Evolutionary conservation across 2,797 vertebrate species (phyloP).

Genomic region (Alosa sapidissima): DNA sequence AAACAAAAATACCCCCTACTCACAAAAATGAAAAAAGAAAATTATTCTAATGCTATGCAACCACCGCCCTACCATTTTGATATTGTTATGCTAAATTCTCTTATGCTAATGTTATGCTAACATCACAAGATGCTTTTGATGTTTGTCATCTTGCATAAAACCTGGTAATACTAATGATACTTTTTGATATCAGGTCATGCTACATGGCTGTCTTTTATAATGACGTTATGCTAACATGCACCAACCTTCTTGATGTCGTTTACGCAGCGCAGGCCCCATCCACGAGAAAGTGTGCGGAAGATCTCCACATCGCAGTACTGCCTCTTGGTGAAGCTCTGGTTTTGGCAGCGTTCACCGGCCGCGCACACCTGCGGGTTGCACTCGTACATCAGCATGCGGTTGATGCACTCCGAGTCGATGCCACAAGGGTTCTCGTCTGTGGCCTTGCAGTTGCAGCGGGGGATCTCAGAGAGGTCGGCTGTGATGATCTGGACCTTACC

Average conservation of each 20-base stretch:
- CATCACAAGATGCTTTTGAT: background rate
- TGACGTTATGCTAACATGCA: background rate
- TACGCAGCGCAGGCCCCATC: conserved; percentile 90
- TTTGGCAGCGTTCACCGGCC: conserved; percentile 89
- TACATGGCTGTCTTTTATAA: background rate
- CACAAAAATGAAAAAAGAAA: background rate
- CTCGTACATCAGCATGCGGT: conserved; percentile 97
- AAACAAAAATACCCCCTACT: no score
- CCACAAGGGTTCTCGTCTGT: conserved; percentile 92
- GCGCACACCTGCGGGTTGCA: conserved; percentile 94
- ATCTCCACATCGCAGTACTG: conserved; percentile 92
- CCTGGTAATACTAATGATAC: background rate
- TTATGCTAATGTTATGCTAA: background rate
- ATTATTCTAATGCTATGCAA: background rate
- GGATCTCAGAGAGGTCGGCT: conserved; percentile 93
- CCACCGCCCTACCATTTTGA: background rate
- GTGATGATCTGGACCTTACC: conserved; percentile 97
- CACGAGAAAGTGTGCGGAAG: conserved; percentile 87
- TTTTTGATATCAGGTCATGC: background rate
- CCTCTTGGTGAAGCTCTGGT: conserved; percentile 94
- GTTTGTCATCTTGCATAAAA: background rate
- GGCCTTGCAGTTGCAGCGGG: conserved; percentile 95
- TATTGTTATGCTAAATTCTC: background rate
- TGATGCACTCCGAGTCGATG: conserved; percentile 96
- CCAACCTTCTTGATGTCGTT: conserved; percentile 94